Evolutionary conservation across 2,888 invertebrate species (phyloP), one percentile per base, ranked within the genome.

Genomic region (Athalia circularis): DNA sequence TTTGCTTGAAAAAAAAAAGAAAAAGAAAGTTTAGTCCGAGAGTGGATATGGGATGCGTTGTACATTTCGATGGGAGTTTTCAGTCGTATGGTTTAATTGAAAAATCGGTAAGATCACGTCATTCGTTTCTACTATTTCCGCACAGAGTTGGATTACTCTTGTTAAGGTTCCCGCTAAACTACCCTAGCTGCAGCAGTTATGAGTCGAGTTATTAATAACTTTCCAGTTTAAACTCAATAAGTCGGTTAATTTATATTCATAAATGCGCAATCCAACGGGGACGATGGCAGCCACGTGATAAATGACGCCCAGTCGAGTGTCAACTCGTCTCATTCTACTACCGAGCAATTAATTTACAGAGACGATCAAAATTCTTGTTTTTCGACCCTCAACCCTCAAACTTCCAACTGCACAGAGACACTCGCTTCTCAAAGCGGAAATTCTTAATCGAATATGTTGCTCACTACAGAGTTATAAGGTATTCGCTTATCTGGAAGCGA

Each of bases 311-410:
- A 13, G 52, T 9, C 64, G 62, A 65, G 78, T 78, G 78, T 72
- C 78, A 74, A 77, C 68, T 78, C 47, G 62, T 52, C 52, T 74
- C 65, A 54, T 78, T 65, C 47, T 47, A 74, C 29, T 29, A 68
- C 52, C 62, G 61, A 62, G 74, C 68, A 78, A 78, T 78, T 78
- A 72, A 78, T 78, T 78, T 65, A 74, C 64, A 78, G 74, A 72
- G 78, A 65, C 64, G 72, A 78, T 72, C 52, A 64, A 52, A 45
- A 61, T 77, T 62, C 68, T 6, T 45, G 29, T 52, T 29, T 29
- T 11, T 61, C 50, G n/a, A 3, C 13, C 6, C 70, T 4, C 9
- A 8, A 15, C 45, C 8, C 29, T 29, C 29, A 29, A 29, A 29
- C 29, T 29, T 29, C 29, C 29, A 29, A 29, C 29, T 29, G 29